Evolutionary conservation across 1,140 invertebrate species (phyloP).

Genomic region (Pseudomyrmex gracilis): DNA sequence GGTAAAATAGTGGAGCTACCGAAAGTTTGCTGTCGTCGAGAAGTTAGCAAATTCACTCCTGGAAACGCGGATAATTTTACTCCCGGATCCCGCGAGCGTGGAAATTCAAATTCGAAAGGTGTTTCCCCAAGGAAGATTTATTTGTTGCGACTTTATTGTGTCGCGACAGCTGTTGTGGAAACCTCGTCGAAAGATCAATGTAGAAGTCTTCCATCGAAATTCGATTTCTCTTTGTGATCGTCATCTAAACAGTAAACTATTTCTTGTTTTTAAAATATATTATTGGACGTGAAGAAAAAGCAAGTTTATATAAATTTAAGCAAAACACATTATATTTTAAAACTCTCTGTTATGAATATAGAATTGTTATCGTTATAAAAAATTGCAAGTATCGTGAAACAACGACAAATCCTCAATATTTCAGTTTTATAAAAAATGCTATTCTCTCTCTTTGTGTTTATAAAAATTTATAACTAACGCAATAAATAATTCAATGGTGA

Average conservation of each 20-base stretch:
- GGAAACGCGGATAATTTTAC: slow-evolving; percentile 55
- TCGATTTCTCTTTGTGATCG: not conserved
- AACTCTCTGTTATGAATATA: too few species aligned
- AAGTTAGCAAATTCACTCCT: slow-evolving; percentile 59
- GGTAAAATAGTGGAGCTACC: slow-evolving; percentile 44
- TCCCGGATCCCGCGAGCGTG: slow-evolving; percentile 27
- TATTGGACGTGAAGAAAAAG: too few species aligned
- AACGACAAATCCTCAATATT: too few species aligned
- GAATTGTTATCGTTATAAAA: too few species aligned
- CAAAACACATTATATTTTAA: too few species aligned
- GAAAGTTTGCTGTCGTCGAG: slow-evolving; percentile 47
- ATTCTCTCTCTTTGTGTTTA: not conserved
- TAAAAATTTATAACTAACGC: not conserved
- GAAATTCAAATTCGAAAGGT: slow-evolving; percentile 56
- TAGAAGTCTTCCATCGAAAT: slow-evolving; percentile 29
- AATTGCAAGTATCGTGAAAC: too few species aligned
- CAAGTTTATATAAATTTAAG: too few species aligned
- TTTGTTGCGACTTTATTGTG: slow-evolving; percentile 56
- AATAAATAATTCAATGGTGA: not conserved
- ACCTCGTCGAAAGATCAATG: slow-evolving; percentile 22
- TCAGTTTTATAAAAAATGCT: not conserved
- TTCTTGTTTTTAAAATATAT: too few species aligned
- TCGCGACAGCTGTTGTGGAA: slow-evolving; percentile 35
- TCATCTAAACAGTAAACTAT: too few species aligned
- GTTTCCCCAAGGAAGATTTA: slow-evolving; percentile 50